These are phyloP conservation scores for Mobula hypostoma DNA, from an alignment of 2,113 vertebrate species.

Conservation along the genomic window DNA sequence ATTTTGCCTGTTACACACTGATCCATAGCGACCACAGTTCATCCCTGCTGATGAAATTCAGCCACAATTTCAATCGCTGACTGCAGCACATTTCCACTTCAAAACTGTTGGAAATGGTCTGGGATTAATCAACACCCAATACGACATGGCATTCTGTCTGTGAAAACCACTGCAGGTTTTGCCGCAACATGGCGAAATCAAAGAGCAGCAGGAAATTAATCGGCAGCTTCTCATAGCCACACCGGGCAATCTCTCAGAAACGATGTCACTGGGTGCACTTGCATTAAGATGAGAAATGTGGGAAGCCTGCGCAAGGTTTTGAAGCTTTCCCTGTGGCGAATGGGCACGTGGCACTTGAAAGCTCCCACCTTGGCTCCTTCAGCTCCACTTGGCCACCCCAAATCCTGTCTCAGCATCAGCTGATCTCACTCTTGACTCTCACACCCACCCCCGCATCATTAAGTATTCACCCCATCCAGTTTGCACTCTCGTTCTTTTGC, in stretches of 20 bases:
- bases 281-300: not conserved
- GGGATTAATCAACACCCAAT: conserved; percentile 6
- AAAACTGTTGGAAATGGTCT: not conserved
- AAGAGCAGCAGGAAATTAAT: conserved; percentile 6
- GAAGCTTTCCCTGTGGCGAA: not conserved
- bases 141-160: not conserved
- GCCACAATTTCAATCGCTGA: not conserved
- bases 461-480: not conserved
- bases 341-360: not conserved
- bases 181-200: not conserved
- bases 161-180: not conserved
- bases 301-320: not conserved
- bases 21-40: not conserved
- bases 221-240: not conserved
- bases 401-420: not conserved
- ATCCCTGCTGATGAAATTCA: not conserved
- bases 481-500: no score
- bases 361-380: not conserved
- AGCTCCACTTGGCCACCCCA: not conserved
- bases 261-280: not conserved
- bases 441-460: not conserved
- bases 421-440: not conserved
- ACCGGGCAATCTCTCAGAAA: not conserved
- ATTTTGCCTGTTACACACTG: not conserved
- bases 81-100: not conserved